Base-by-base conservation (phyloP, 2,888 invertebrate species). In the Apantesis nais region DNA sequence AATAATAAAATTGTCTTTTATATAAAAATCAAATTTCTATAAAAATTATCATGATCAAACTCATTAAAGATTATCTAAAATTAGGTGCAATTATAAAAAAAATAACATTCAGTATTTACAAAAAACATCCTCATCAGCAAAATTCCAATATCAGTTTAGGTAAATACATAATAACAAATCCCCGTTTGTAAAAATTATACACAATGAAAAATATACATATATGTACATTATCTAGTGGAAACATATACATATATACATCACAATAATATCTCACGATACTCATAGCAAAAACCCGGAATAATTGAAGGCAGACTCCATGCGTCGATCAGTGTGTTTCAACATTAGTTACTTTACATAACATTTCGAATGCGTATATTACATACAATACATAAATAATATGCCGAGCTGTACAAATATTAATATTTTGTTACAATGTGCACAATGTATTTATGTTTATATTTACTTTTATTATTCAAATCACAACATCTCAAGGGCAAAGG, bases 401-500 rank as follows among this genome's bases (percentile, higher is more conserved):
- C 80, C 76, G 71, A 80, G 77, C 83, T 84, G 78, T 84, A 85
- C 78, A 87, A 81, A 82, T 82, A 83, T 77, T 79, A 74, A 79
- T 74, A 58, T 72, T 79, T 79, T 76, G 73, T 77, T 71, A 76
- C 76, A 77, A 74, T 78, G 74, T 83, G 78, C 70, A 75, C 74
- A 76, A 74, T 70, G 72, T 77, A 77, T 67, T 55, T 25, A 25
- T 29, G 25, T 75, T 72, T 76, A 74, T 77, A 76, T 68, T 37
- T 73, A 74, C 73, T 76, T 84, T 79, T 85, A 82, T 78, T 81
- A 83, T 86, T 83, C 78, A 85, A 92, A 92, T 92, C 92, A 93
- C 92, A 92, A 92, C 90, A 87, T 91, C 84, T 89, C 87, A 88
- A 91, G 89, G 92, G 90, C 90, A 88, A 94, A 94, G 94, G 94